A percentile compares a stretch with the other conserved stretches of the same genome.
Conservation (phyloP, 2,888 invertebrate species). For the Hyposoter didymator region DNA sequence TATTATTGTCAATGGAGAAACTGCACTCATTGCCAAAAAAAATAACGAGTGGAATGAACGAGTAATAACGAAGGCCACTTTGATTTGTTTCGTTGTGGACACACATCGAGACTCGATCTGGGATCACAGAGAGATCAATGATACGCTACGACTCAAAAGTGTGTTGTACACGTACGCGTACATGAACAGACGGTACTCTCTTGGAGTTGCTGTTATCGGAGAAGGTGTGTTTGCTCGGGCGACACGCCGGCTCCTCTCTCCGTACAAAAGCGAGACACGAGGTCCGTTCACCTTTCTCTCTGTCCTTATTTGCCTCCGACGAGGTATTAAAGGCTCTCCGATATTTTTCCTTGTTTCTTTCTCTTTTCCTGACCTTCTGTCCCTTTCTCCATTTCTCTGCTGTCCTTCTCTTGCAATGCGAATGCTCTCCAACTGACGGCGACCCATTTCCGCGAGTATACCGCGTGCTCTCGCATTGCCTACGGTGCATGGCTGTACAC, state of each 20-base stretch:
- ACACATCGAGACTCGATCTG: constrained; percentile 7
- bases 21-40: neutral
- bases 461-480: constrained; percentile 65
- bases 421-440: constrained; percentile 49
- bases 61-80: neutral
- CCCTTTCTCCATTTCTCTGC: constrained; percentile 1
- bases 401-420: constrained; percentile 35
- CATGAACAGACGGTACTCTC: constrained; percentile 8
- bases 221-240: constrained; percentile 65
- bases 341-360: neutral
- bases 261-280: constrained; percentile 72
- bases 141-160: constrained; percentile 27
- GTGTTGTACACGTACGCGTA: constrained; percentile 33
- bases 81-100: constrained; percentile 13
- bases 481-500: constrained; percentile 28
- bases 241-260: constrained; percentile 67
- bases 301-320: constrained; percentile 34
- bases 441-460: constrained; percentile 76
- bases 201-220: constrained; percentile 61
- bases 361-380: constrained; percentile 21
- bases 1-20: neutral
- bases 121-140: constrained; percentile 37
- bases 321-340: constrained; percentile 13
- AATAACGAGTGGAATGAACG: neutral
- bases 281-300: constrained; percentile 78